Percentiles rank a stretch among this genome's conserved stretches.
These are phyloP conservation scores for Pyxicephalus adspersus DNA, from an alignment of 2,113 vertebrate genomes.

Conservation along the genomic window DNA sequence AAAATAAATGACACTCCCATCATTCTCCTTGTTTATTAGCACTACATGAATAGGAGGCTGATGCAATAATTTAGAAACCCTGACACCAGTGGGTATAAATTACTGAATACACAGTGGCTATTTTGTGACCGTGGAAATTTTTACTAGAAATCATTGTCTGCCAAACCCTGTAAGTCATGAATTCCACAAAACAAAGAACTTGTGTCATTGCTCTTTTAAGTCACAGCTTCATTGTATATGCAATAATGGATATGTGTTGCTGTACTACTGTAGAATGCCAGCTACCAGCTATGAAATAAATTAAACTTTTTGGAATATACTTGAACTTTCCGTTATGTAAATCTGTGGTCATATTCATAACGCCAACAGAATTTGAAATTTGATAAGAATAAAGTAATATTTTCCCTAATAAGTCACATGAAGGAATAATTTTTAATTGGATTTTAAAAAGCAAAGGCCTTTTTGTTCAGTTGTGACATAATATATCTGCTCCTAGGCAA, in stretches of 20 bases:
- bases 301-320: conserved; percentile 1
- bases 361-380: too few species aligned
- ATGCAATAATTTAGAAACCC: conserved; percentile 35
- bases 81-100: conserved; percentile 50
- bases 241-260: conserved; percentile 11
- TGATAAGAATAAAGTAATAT: too few species aligned
- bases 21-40: background rate
- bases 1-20: background rate
- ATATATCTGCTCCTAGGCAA: too few species aligned
- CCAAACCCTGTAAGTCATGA: conserved; percentile 67
- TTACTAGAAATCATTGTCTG: conserved; percentile 66
- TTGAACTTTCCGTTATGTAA: background rate
- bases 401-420: too few species aligned
- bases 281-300: conserved; percentile 16
- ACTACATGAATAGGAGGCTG: background rate
- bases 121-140: conserved; percentile 73
- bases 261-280: background rate
- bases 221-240: conserved; percentile 55
- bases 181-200: conserved; percentile 60
- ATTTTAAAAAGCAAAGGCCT: too few species aligned
- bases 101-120: conserved; percentile 68
- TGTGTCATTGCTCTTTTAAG: conserved; percentile 61
- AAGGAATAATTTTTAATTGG: too few species aligned
- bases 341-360: too few species aligned
- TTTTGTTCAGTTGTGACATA: too few species aligned